Evolutionary conservation across 2,113 vertebrate species (phyloP), one percentile per base, ranked within the genome.

Genomic region (Urocynchramus pylzowi): DNA sequence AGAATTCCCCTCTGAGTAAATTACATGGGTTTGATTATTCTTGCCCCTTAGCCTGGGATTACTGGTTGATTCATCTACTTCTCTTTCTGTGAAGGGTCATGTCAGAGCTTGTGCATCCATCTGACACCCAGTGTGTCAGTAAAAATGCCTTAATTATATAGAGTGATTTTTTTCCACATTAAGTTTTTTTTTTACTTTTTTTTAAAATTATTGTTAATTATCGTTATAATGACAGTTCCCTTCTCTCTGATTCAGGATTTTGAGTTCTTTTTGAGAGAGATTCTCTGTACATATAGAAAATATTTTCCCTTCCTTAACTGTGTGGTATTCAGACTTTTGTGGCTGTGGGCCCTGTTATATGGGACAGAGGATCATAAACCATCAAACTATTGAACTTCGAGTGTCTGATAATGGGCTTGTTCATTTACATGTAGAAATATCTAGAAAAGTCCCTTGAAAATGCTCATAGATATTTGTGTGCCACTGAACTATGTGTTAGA

Each of bases 71-170:
- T 67, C 27, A 54, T 49, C 54, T 91, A 27, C 7, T 64, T 70
- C 2, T 78, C 4, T 74, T 75, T 70, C 24, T 24, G 22, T 0
- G 0, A 78, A 6, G 6, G 13, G 17, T 2, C 16, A 31, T 37
- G 16, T 63, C 67, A 75, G 71, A 75, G 6, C 19, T 68, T 64
- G 13, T 39, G 7, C 31, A 56, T 68, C 19, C 37, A 16, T 63
- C 14, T 61, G 21, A 37, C 6, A 70, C 0, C 1, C 11, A 50
- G 5, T 1, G 0, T 26, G 5, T 41, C 27, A 91, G 39, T 9
- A 84, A 41, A 14, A 81, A 57, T 7, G 1, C 5, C 28, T 30
- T 31, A 78, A 75, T 52, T 70, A 49, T 8, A 57, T 27, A 53
- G 60, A 78, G 13, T 18, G 2, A 13, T 7, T 16, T 59, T 31